phyloP scores from a whole-genome alignment of 2,113 vertebrate genomes.

The Dunckerocampus dactyliophorus region DNA sequence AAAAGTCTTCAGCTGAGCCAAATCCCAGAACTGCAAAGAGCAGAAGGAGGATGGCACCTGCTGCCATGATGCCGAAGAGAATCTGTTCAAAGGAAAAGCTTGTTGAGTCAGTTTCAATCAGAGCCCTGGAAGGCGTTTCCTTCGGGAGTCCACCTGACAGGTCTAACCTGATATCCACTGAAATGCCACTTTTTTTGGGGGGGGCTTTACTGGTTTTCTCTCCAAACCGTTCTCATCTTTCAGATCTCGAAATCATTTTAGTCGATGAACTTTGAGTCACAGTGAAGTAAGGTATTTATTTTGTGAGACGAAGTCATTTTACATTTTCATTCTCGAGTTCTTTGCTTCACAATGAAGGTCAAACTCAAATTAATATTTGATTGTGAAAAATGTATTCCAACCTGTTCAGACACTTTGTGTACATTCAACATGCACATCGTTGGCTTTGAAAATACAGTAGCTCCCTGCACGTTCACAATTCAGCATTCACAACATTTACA shows the following conservation, averaged over 20 bases:
- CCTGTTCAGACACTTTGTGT: too few relatives aligned
- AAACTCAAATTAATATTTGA: too few relatives aligned
- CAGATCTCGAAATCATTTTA: neutral
- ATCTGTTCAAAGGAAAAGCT: neutral
- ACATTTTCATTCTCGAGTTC: too few relatives aligned
- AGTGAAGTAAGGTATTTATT: too few relatives aligned
- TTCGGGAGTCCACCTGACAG: conserved; percentile 15
- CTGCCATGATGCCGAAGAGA: conserved; percentile 35
- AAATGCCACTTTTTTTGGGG: neutral
- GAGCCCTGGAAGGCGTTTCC: conserved; percentile 13
- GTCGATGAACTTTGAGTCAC: too few relatives aligned
- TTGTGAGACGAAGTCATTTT: too few relatives aligned
- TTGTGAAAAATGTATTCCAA: too few relatives aligned
- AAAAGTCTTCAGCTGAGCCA: conserved; percentile 12
- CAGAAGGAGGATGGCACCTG: conserved; percentile 13
- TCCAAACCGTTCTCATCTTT: neutral
- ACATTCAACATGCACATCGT: too few relatives aligned
- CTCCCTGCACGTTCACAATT: too few relatives aligned
- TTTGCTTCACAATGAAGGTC: too few relatives aligned
- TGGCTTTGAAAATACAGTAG: too few relatives aligned
- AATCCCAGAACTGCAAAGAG: neutral
- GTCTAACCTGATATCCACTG: conserved; percentile 32
- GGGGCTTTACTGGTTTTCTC: neutral
- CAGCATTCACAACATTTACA: too few relatives aligned
- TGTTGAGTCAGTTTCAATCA: neutral